phyloP scores from a whole-genome alignment of 2,113 vertebrate species.

The Otolemur garnettii region DNA sequence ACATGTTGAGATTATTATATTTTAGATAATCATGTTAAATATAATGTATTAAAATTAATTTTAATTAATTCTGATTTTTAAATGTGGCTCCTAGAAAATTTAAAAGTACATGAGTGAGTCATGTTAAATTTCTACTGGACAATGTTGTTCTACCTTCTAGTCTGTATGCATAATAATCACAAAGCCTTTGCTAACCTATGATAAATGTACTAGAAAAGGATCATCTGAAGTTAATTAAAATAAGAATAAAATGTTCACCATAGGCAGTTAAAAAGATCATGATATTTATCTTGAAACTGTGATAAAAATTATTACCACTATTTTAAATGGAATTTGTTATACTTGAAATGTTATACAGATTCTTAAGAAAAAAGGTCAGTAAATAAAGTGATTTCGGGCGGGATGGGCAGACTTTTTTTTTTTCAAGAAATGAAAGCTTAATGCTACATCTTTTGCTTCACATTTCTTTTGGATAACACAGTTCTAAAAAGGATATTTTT shows the following conservation, averaged over 20 bases:
- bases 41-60: not conserved
- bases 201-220: not conserved
- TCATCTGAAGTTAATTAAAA: constrained; percentile 25
- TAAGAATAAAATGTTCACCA: not conserved
- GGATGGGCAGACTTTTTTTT: not conserved
- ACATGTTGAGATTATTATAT: not conserved
- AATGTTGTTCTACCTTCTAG: not conserved
- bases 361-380: constrained; percentile 11
- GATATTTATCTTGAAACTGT: constrained; percentile 45
- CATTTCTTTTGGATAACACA: not conserved
- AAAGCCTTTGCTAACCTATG: not conserved
- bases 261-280: not conserved
- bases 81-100: not conserved
- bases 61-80: not conserved
- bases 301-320: not conserved
- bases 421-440: constrained; percentile 9
- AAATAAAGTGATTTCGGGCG: not conserved
- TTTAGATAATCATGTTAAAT: constrained; percentile 34
- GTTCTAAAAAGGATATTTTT: not conserved
- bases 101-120: not conserved
- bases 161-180: not conserved
- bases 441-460: not conserved
- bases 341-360: not conserved
- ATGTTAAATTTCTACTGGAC: not conserved
- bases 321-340: constrained; percentile 2